Conservation (phyloP, 2,797 vertebrate species). For the Myripristis jacobus region DNA sequence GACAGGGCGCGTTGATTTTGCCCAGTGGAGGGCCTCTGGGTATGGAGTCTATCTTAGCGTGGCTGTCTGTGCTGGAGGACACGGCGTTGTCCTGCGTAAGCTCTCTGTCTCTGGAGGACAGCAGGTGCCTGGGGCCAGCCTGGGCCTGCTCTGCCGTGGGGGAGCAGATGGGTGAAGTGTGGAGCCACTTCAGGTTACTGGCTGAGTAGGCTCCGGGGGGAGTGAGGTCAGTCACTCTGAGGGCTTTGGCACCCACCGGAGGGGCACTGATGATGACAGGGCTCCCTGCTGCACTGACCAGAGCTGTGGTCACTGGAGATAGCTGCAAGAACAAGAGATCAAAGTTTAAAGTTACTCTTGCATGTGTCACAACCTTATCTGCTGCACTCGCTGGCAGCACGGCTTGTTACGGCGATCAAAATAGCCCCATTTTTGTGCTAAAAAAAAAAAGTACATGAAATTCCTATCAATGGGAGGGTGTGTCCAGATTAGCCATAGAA, state of each 20-base stretch:
- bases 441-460: neutral
- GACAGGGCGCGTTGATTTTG: conserved; percentile 86
- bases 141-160: conserved; percentile 75
- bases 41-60: conserved; percentile 70
- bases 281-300: conserved; percentile 46
- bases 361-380: neutral
- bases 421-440: conserved; percentile 1
- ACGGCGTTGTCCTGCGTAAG: conserved; percentile 85
- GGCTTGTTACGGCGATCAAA: neutral
- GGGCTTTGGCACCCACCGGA: conserved; percentile 66
- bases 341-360: neutral
- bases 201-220: conserved; percentile 80
- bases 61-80: conserved; percentile 85
- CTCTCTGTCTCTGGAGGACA: conserved; percentile 71
- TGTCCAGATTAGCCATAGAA: conserved; percentile 51
- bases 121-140: conserved; percentile 70
- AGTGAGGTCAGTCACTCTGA: conserved; percentile 79
- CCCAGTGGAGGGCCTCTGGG: conserved; percentile 73
- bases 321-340: conserved; percentile 65
- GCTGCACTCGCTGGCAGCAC: neutral
- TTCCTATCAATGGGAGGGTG: conserved; percentile 27
- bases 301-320: conserved; percentile 54
- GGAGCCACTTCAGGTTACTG: conserved; percentile 86
- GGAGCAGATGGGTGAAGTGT: conserved; percentile 85
- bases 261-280: conserved; percentile 53